Evolutionary conservation across 2,797 vertebrate genomes (phyloP), one percentile per base, ranked within the genome.

Genomic region (Microtus agrestis): DNA sequence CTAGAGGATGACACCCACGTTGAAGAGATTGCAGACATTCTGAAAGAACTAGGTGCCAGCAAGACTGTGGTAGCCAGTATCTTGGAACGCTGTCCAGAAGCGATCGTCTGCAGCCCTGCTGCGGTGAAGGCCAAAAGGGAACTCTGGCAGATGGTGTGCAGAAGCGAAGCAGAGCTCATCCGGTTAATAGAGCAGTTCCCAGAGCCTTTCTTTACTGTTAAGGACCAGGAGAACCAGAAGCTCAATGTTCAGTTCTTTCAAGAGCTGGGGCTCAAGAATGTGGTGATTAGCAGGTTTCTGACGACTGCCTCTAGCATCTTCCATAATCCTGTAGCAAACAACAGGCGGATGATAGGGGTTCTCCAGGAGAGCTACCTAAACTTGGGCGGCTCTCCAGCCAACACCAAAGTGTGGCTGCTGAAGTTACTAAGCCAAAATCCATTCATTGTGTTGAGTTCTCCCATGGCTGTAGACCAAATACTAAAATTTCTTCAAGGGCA

Each of bases 361-460:
- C 98, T 99, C 82, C 99, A 99, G 93, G 98, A 98, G 77, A 98
- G 97, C 94, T 99, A 99, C 88, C 98, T 98, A 95, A 98, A 98
- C 82, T 98, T 99, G 27, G 99, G 99, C 0, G 99, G 99, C 9
- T 98, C 98, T 4, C 98, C 99, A 56, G 98, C 98, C 91, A 99
- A 99, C 96, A 98, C 99, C 98, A 99, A 98, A 96, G 98, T 98
- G 89, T 99, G 99, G 99, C 98, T 99, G 84, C 99, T 99, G 94
- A 99, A 99, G 97, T 97, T 99, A 93, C 97, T 99, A 96, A 99
- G 98, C 98, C 99, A 99, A 98, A 99, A 99, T 97, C 99, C 99
- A 1, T 99, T 99, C 97, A 98, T 99, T 96, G 98, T 99, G 93
- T 98, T 99, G 94, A 99, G 99, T 91, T 98, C 98, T 19, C 98